phyloP scores from a whole-genome alignment of 2,797 vertebrate genomes.

The Anisognathus igniventris region DNA sequence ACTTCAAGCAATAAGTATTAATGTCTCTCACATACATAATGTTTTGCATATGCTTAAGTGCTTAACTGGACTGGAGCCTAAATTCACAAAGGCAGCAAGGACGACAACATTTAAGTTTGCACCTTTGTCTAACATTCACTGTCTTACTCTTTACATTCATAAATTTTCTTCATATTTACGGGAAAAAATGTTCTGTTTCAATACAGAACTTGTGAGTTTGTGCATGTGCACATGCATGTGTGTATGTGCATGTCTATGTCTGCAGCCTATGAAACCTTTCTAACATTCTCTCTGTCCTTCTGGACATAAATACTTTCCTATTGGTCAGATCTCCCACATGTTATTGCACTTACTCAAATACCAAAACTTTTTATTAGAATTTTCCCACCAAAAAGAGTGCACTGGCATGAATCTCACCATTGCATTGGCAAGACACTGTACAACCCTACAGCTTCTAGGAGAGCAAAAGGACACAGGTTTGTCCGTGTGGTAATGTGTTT shows the following conservation, averaged over 20 bases:
- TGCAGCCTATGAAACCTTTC: neutral
- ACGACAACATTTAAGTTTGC: neutral
- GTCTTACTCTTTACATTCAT: neutral
- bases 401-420: neutral
- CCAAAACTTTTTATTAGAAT: neutral
- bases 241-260: neutral
- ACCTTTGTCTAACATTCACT: neutral
- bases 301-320: neutral
- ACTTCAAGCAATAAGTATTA: neutral
- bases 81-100: neutral
- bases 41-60: neutral
- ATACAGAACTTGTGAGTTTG: neutral
- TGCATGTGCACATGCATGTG: too few species aligned
- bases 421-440: neutral
- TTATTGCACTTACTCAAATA: neutral
- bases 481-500: neutral
- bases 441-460: neutral
- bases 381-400: neutral
- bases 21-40: neutral
- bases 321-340: neutral
- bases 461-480: neutral
- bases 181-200: neutral
- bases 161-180: neutral
- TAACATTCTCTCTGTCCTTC: neutral
- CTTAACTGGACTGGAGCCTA: neutral